These are phyloP conservation scores for Drosophila nigromelanica DNA, from an alignment of 1,140 invertebrate genomes.

Conservation along the genomic window DNA sequence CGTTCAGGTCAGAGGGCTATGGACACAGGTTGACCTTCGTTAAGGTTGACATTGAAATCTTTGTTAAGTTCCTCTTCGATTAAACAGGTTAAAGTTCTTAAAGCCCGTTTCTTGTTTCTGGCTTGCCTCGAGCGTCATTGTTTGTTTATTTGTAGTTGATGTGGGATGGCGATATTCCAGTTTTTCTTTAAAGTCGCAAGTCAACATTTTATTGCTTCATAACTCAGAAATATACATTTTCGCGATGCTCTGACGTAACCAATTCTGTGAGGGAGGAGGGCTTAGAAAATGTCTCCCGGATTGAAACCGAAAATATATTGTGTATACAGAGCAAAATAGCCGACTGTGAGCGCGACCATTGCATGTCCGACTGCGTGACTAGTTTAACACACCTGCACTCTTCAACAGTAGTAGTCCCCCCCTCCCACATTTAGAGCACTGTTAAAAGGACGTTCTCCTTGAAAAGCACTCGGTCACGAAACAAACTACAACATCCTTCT, in stretches of 20 bases:
- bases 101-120: conserved; percentile 6
- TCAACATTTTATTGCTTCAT: conserved; percentile 9
- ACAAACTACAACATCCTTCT: conserved; percentile 64
- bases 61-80: neutral
- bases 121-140: neutral
- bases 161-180: neutral
- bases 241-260: conserved; percentile 58
- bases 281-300: conserved; percentile 50
- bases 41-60: conserved; percentile 49
- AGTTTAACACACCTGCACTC: conserved; percentile 65
- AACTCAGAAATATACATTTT: conserved; percentile 59
- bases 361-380: conserved; percentile 76
- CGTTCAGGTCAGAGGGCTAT: conserved; percentile 20
- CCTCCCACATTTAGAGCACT: neutral
- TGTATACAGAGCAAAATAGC: conserved; percentile 47
- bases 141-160: neutral
- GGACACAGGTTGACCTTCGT: conserved; percentile 38
- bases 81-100: conserved; percentile 6
- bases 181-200: neutral
- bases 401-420: conserved; percentile 1
- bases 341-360: conserved; percentile 57
- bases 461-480: conserved; percentile 80
- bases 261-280: conserved; percentile 2
- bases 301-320: conserved; percentile 63
- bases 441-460: conserved; percentile 59